A percentile compares a stretch with the other conserved stretches of the same genome.
Evolutionary conservation across 2,797 vertebrate genomes (phyloP).

Genomic region (Rhinatrema bivittatum): DNA sequence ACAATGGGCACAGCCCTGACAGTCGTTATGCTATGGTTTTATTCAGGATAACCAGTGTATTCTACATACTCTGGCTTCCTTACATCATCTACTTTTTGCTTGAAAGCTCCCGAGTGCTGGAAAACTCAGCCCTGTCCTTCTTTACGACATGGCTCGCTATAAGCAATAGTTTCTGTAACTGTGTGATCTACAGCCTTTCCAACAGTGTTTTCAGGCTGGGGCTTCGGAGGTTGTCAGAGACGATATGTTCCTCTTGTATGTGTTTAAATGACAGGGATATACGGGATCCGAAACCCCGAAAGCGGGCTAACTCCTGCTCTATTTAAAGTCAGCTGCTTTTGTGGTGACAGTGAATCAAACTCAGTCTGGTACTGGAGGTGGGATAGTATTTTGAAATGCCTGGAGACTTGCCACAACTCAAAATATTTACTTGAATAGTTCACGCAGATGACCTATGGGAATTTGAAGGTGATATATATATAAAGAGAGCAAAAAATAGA

Average conservation of each 20-base stretch:
- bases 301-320: slow-evolving; percentile 91
- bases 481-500: too few species aligned
- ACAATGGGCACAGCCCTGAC: slow-evolving; percentile 82
- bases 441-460: slow-evolving; percentile 14
- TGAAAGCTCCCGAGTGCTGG: slow-evolving; percentile 89
- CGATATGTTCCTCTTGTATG: slow-evolving; percentile 75
- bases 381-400: slow-evolving; percentile 24
- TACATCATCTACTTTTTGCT: slow-evolving; percentile 97
- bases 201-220: slow-evolving; percentile 96
- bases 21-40: slow-evolving; percentile 93
- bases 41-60: slow-evolving; percentile 96
- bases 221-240: slow-evolving; percentile 88
- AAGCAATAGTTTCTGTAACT: slow-evolving; percentile 99
- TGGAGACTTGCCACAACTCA: slow-evolving; percentile 33
- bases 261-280: slow-evolving; percentile 77
- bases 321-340: slow-evolving; percentile 63
- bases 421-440: slow-evolving; percentile 42
- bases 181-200: slow-evolving; percentile 96
- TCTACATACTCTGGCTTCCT: slow-evolving; percentile 96
- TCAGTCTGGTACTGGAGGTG: slow-evolving; percentile 12
- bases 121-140: slow-evolving; percentile 87
- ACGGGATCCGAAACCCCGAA: slow-evolving; percentile 83
- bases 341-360: slow-evolving; percentile 1
- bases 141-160: slow-evolving; percentile 97
- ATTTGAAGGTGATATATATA: slow-evolving; percentile 16